Evolutionary conservation across 2,888 invertebrate genomes (phyloP).

Genomic region (Philhelius pedissequus): DNA sequence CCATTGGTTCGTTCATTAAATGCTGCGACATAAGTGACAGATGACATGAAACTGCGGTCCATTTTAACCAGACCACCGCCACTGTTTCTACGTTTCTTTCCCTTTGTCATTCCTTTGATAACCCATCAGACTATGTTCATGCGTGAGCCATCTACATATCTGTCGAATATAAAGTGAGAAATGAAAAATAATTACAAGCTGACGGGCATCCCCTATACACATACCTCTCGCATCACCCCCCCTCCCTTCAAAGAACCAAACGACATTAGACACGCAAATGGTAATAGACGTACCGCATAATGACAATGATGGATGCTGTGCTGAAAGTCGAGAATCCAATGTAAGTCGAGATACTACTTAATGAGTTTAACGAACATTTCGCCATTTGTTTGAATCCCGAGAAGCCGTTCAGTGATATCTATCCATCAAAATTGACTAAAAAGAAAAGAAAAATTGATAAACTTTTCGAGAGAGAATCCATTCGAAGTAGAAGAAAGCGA

Average conservation of each 20-base stretch:
- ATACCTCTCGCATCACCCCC: background rate
- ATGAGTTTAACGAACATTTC: conserved; percentile 35
- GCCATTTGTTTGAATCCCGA: conserved; percentile 30
- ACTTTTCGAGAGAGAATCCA: conserved; percentile 20
- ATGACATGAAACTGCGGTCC: conserved; percentile 58
- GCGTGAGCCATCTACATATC: conserved; percentile 36
- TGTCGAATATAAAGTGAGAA: conserved; percentile 36
- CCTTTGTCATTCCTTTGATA: background rate
- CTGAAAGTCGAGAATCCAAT: conserved; percentile 21
- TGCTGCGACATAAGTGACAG: conserved; percentile 59
- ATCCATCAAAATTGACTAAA: conserved; percentile 40
- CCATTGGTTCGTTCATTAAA: conserved; percentile 47
- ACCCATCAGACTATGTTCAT: background rate
- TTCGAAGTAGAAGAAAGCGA: conserved; percentile 35
- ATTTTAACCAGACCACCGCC: conserved; percentile 28
- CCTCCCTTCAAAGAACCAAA: conserved; percentile 20
- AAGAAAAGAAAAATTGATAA: background rate
- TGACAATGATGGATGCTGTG: conserved; percentile 62
- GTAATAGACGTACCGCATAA: conserved; percentile 36
- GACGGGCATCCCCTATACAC: background rate
- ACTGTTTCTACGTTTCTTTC: background rate
- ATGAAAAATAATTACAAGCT: conserved; percentile 37
- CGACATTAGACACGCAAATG: conserved; percentile 58
- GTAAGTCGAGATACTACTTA: conserved; percentile 11
- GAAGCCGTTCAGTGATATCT: background rate